A percentile compares a stretch with the other conserved stretches of the same genome.
Conservation (phyloP, 2,113 vertebrate genomes). For the Nesogale talazaci region DNA sequence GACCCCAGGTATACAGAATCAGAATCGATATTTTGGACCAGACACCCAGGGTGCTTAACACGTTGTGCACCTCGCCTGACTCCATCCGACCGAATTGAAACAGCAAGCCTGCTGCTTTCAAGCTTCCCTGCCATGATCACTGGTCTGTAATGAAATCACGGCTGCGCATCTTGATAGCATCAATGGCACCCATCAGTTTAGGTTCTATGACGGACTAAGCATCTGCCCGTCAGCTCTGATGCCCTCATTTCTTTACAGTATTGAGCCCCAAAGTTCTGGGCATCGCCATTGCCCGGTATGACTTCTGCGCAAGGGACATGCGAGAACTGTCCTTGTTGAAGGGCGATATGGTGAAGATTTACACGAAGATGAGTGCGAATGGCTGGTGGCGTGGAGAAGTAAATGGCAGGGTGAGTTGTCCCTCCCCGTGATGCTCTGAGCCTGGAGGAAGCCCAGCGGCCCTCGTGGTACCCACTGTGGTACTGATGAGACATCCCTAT, state of each 20-base stretch:
- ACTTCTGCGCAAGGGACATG: conserved; percentile 97
- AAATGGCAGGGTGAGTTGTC: conserved; percentile 92
- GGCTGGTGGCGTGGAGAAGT: conserved; percentile 99
- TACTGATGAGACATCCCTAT: not conserved
- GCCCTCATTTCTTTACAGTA: conserved; percentile 85
- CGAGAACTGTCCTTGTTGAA: conserved; percentile 95
- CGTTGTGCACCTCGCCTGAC: not conserved
- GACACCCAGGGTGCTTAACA: not conserved
- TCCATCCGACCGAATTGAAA: conserved; percentile 18
- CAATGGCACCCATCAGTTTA: not conserved
- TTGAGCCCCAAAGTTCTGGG: conserved; percentile 95
- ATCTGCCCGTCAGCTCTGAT: accelerated
- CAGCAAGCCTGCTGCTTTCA: conserved; percentile 51
- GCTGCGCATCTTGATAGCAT: conserved; percentile 35
- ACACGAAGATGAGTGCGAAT: conserved; percentile 95
- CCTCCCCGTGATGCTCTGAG: accelerated
- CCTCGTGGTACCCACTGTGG: accelerated
- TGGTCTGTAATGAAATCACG: conserved; percentile 34
- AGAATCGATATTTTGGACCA: not conserved
- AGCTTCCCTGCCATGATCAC: conserved; percentile 49
- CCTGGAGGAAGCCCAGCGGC: accelerated
- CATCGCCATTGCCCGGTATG: conserved; percentile 96
- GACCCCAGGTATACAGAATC: not conserved
- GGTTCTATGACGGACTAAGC: not conserved
- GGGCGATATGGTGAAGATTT: conserved; percentile 97